Evolutionary conservation across 2,113 vertebrate species (phyloP).

Genomic region (Eublepharis macularius): DNA sequence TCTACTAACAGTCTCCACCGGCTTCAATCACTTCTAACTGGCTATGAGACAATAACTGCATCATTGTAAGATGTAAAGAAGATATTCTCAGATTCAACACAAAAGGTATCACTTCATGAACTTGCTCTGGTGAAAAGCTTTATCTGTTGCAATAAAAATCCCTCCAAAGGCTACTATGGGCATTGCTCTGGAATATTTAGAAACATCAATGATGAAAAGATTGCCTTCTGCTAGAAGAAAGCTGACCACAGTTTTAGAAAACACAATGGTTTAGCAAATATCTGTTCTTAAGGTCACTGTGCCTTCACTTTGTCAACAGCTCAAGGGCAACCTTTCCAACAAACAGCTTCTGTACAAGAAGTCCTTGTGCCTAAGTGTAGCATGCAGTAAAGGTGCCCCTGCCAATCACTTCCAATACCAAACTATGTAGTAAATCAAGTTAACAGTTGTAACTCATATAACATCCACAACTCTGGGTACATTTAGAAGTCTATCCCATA

Average conservation of each 20-base stretch:
- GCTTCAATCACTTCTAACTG: background rate
- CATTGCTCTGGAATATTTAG: background rate
- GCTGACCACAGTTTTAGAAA: background rate
- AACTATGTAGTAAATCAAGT: background rate
- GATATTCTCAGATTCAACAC: background rate
- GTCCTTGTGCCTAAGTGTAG: background rate
- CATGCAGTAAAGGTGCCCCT: background rate
- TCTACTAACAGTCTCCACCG: accelerated
- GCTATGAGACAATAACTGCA: background rate
- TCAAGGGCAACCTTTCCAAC: background rate
- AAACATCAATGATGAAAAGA: background rate
- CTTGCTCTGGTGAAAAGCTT: background rate
- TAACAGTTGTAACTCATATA: background rate
- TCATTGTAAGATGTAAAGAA: background rate
- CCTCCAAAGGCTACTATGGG: background rate
- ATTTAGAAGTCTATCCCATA: background rate
- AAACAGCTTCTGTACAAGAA: background rate
- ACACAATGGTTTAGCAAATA: background rate
- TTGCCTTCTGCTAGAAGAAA: background rate
- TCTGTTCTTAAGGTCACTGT: background rate
- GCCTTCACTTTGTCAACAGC: background rate
- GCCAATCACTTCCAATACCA: background rate
- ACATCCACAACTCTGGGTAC: background rate
- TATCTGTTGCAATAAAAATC: no score
- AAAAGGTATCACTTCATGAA: background rate